A percentile compares a stretch with the other conserved stretches of the same genome.
These are phyloP conservation scores for Manacus vitellinus DNA, from an alignment of 2,113 vertebrate genomes.

Conservation along the genomic window DNA sequence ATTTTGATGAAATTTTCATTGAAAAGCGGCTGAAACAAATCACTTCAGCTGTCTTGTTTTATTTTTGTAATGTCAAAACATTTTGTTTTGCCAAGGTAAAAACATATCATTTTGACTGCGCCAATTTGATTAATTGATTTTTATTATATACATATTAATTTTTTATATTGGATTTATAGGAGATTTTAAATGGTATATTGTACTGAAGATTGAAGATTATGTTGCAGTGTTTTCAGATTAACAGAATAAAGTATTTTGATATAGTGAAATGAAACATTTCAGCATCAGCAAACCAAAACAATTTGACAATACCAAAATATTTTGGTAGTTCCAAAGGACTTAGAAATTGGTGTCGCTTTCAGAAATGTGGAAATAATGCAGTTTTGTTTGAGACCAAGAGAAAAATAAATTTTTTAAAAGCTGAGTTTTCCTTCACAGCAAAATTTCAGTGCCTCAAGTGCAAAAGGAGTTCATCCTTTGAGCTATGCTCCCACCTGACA, in stretches of 20 bases:
- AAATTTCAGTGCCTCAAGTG: background rate
- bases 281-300: background rate
- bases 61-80: slow-evolving; percentile 27
- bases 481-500: background rate
- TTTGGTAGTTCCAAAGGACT: background rate
- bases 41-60: slow-evolving; percentile 22
- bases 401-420: background rate
- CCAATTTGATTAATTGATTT: background rate
- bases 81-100: slow-evolving; percentile 24
- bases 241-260: background rate
- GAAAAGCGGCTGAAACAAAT: slow-evolving; percentile 9
- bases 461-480: background rate
- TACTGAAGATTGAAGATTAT: background rate
- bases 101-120: background rate
- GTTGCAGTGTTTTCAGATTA: background rate
- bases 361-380: background rate
- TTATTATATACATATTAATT: background rate
- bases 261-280: background rate
- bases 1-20: slow-evolving; percentile 40
- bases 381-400: background rate
- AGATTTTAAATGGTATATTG: background rate
- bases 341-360: background rate
- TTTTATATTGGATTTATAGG: background rate
- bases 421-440: background rate
- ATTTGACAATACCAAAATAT: background rate